phyloP scores from a whole-genome alignment of 2,888 invertebrate genomes.

The Julus scandinavius region DNA sequence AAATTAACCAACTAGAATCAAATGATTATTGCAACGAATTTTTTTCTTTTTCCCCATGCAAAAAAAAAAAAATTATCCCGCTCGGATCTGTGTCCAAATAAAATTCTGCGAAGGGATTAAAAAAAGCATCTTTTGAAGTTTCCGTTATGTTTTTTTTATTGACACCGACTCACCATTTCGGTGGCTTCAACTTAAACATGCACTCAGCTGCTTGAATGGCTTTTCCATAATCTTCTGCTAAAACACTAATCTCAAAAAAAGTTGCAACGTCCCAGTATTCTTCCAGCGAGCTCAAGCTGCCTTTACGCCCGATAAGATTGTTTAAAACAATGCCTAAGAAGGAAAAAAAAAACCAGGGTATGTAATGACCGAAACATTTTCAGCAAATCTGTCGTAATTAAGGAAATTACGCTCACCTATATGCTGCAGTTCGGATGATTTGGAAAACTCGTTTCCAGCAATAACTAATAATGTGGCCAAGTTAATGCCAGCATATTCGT shows the following conservation, averaged over 20 bases:
- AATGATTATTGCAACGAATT: too few species aligned
- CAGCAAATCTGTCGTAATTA: slow-evolving; percentile 51
- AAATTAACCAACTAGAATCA: too few species aligned
- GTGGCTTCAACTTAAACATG: slow-evolving; percentile 71
- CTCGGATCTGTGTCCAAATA: too few species aligned
- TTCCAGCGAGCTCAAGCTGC: slow-evolving; percentile 87
- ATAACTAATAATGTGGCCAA: slow-evolving; percentile 96
- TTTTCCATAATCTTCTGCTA: slow-evolving; percentile 96
- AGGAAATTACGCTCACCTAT: slow-evolving; percentile 72
- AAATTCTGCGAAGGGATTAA: too few species aligned
- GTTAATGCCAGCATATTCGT: slow-evolving; percentile 99
- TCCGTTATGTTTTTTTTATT: background rate
- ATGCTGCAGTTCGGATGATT: slow-evolving; percentile 89
- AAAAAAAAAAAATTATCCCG: too few species aligned
- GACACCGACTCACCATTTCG: slow-evolving; percentile 66
- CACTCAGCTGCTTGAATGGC: slow-evolving; percentile 90
- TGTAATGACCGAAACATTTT: background rate
- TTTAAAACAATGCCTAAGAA: slow-evolving; percentile 86
- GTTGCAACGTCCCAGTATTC: slow-evolving; percentile 99
- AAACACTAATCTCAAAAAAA: slow-evolving; percentile 97
- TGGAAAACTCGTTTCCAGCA: slow-evolving; percentile 93
- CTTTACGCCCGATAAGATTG: slow-evolving; percentile 97
- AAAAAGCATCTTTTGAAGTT: too few species aligned
- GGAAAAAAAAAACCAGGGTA: background rate
- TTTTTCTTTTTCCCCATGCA: too few species aligned